Evolutionary conservation across 2,888 invertebrate genomes (phyloP).

Genomic region (Leptothorax acervorum): DNA sequence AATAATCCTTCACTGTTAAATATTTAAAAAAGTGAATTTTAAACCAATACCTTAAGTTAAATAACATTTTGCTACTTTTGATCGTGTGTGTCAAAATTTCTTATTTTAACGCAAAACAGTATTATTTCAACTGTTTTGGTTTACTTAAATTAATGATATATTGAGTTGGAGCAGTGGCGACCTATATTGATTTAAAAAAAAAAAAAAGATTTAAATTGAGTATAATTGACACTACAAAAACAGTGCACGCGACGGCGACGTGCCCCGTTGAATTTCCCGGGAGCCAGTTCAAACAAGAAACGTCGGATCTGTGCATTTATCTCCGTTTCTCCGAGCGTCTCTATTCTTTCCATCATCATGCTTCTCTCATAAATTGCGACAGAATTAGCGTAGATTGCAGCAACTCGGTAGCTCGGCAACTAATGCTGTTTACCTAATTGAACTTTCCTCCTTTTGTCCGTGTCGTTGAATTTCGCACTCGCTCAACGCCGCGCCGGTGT

Average conservation of each 20-base stretch:
- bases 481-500: neutral
- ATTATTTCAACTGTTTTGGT: no score
- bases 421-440: conserved; percentile 15
- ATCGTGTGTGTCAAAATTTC: no score
- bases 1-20: no score
- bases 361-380: conserved; percentile 7
- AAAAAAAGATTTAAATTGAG: no score
- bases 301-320: conserved; percentile 1
- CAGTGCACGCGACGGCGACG: neutral
- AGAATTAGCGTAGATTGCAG: neutral
- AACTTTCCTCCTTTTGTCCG: conserved; percentile 15
- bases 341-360: neutral
- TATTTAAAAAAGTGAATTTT: no score
- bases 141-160: no score
- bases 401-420: neutral
- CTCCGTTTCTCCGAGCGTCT: neutral
- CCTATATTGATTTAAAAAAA: no score
- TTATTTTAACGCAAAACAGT: no score
- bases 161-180: no score
- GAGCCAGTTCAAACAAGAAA: neutral
- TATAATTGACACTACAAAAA: no score
- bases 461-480: neutral
- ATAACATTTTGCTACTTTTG: no score
- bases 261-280: neutral
- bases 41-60: no score